Base-by-base conservation (phyloP, 2,797 vertebrate species). In the Poecilia picta region DNA sequence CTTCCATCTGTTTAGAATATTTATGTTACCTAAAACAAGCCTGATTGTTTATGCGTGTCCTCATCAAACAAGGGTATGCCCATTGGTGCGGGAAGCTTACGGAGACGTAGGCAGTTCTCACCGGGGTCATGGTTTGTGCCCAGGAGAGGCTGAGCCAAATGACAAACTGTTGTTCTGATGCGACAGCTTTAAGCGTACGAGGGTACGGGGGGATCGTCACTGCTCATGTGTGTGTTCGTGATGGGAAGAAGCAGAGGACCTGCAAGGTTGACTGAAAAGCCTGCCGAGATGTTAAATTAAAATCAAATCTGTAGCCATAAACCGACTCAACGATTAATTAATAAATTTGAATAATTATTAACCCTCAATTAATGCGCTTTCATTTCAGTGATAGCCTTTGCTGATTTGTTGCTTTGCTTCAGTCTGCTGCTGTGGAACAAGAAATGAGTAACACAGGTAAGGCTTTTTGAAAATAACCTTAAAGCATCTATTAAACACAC, bases 1-100 rank as follows among this genome's bases (percentile, higher is more conserved):
- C 90, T 91, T 90, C 82, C 86, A 90, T 90, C 89, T 79, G 79
- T 83, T 87, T 74, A 11, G 74, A 93, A 90, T 92, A 90, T 91
- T 90, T 89, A 90, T 87, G 87, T 75, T 78, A 85, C 89, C 83
- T 84, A 83, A 88, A 91, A 89, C 41, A 72, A 90, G 87, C 80
- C 55, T 13, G 18, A 81, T 83, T 74, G 77, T 80, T 81, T 70
- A 71, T 53, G 62, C 23, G 28, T 45, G 78, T 66, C 81, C 79
- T 87, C 75, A 80, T 88, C 81, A 83, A 83, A 83, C 78, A 80
- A 55, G 71, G 53, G 51, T 80, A 85, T 74, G 75, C 77, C 71
- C 59, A 73, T 84, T 80, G 64, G 80, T 85, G 89, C 87, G 82
- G 77, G 81, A 25, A 78, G 77, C 85, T 86, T 75, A 51, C 74